These are phyloP conservation scores for Notocelia uddmanniana DNA, from an alignment of 2,888 invertebrate species.

Conservation along the genomic window DNA sequence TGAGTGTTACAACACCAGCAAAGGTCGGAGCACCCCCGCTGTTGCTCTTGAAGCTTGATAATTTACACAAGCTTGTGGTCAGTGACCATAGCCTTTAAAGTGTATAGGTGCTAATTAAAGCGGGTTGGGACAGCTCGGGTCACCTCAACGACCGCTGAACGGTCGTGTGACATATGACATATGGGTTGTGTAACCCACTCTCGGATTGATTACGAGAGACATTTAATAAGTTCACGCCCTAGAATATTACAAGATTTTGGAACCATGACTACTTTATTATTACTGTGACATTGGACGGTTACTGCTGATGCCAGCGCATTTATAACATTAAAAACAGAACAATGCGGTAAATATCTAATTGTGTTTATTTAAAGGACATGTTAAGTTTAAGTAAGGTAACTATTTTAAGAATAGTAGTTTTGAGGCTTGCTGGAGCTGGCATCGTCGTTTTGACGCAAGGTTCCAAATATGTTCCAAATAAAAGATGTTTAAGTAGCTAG, in stretches of 20 bases:
- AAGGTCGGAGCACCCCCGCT: slow-evolving; percentile 38
- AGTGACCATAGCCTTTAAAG: slow-evolving; percentile 49
- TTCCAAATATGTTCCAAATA: no score
- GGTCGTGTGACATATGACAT: slow-evolving; percentile 51
- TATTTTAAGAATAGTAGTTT: no score
- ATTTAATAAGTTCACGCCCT: slow-evolving; percentile 49
- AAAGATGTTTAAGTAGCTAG: no score
- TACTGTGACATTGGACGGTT: slow-evolving; percentile 22
- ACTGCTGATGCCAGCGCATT: background rate
- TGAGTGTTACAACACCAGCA: slow-evolving; percentile 35
- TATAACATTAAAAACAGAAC: background rate
- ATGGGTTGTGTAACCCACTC: slow-evolving; percentile 55
- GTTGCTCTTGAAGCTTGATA: slow-evolving; percentile 26
- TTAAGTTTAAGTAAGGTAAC: no score
- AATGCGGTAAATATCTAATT: background rate
- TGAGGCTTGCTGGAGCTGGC: no score
- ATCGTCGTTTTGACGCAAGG: no score
- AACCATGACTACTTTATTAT: slow-evolving; percentile 5
- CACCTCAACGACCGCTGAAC: slow-evolving; percentile 63
- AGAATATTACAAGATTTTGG: slow-evolving; percentile 34
- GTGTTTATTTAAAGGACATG: background rate
- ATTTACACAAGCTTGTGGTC: slow-evolving; percentile 16
- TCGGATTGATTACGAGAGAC: slow-evolving; percentile 55
- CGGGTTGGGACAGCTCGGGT: slow-evolving; percentile 51
- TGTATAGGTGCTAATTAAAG: slow-evolving; percentile 70